Percentiles rank a stretch among this genome's conserved stretches.
Conservation (phyloP, 2,113 vertebrate species). For the Pardalotus punctatus region DNA sequence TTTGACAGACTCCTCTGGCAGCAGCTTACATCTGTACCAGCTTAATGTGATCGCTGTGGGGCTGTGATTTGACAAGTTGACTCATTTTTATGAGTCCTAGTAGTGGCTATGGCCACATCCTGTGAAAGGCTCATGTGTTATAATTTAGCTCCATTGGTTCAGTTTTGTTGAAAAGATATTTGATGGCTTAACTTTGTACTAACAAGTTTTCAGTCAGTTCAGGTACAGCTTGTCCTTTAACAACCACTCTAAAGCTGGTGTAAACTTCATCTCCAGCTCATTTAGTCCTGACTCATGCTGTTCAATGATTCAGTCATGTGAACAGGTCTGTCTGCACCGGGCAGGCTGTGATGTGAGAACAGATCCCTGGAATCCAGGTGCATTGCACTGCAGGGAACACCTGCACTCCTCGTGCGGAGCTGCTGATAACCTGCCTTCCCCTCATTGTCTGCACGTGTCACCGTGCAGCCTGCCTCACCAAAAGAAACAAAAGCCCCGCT, state of each 20-base stretch:
- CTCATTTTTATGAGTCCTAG: neutral
- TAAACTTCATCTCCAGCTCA: neutral
- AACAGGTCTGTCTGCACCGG: neutral
- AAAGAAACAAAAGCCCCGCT: neutral
- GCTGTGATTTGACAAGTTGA: neutral
- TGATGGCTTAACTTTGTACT: neutral
- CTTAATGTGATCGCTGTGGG: neutral
- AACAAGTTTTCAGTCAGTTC: neutral
- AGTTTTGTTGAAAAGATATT: neutral
- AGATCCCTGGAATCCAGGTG: neutral
- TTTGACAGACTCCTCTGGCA: neutral
- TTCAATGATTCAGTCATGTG: neutral
- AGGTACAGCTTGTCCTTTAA: neutral
- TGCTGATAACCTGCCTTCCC: neutral
- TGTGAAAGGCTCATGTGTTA: neutral
- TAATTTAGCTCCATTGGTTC: neutral
- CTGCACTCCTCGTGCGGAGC: neutral
- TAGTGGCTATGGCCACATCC: neutral
- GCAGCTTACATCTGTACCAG: neutral
- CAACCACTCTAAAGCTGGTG: neutral
- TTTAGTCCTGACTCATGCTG: neutral
- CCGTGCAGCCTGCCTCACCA: accelerated
- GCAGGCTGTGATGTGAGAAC: neutral
- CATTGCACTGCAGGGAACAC: accelerated
- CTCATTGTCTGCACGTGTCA: accelerated